phyloP scores from a whole-genome alignment of 2,113 vertebrate genomes.

The Bujurquina vittata region DNA sequence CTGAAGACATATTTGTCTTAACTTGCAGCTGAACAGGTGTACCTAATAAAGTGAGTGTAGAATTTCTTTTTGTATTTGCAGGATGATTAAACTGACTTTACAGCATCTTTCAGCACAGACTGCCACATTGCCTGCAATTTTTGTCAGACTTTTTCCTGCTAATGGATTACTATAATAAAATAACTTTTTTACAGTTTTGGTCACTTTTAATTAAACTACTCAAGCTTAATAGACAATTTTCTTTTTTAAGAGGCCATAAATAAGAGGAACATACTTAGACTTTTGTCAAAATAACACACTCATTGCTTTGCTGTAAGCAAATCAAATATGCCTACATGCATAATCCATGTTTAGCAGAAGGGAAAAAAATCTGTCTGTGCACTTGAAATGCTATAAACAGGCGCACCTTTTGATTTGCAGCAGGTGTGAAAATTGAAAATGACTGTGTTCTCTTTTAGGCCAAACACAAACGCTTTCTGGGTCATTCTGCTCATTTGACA shows the following conservation, averaged over 20 bases:
- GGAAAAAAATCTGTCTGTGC: background rate
- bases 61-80: background rate
- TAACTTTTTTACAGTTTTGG: background rate
- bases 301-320: background rate
- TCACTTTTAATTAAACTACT: background rate
- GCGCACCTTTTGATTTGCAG: background rate
- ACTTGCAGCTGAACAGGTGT: background rate
- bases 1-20: background rate
- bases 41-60: background rate
- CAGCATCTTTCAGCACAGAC: background rate
- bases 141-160: background rate
- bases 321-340: too few species aligned
- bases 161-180: background rate
- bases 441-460: conserved; percentile 80
- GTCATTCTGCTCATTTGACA: conserved; percentile 95
- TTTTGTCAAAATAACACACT: background rate
- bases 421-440: background rate
- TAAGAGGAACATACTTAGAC: background rate
- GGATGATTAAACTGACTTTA: background rate
- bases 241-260: background rate
- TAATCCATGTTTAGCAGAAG: background rate
- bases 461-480: conserved; percentile 97
- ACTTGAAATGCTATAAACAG: background rate
- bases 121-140: background rate
- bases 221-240: background rate